Evolutionary conservation across 2,113 vertebrate species (phyloP), one percentile per base, ranked within the genome.

Genomic region (Cephalopholis sonnerati): DNA sequence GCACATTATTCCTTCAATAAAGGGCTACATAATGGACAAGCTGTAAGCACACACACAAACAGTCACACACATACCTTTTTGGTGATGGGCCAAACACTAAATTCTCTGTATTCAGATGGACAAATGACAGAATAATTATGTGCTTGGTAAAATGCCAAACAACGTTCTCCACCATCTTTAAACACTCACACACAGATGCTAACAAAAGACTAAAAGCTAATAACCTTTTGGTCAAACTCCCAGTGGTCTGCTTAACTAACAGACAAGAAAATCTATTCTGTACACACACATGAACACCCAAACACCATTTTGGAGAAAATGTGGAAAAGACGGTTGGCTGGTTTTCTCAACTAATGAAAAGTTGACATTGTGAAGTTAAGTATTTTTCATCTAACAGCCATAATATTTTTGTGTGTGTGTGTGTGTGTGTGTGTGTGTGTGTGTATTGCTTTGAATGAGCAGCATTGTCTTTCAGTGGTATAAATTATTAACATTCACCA

Each of bases 401-500:
- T 46, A 13, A 59, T 20, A n/a, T 17, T 3, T 22, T 32, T 36
- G 32, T 36, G 32, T 32, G 32, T 32, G 32, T 32, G 5, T 36
- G 32, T 36, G n/a, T n/a, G n/a, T n/a, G n/a, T n/a, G n/a, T n/a
- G 36, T 36, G 36, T 7, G 7, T 36, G 8, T 41, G 0, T 67
- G 41, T 67, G 27, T 57, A 12, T 17, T 57, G 13, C 11, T 50
- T 20, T 48, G 24, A 73, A 72, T 24, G 39, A 18, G 8, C 22
- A 15, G 67, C 24, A 39, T 15, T 20, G n/a, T 74, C 18, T 82
- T 80, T 82, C 64, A 65, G 51, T 59, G 25, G 12, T 62, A 68
- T 89, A 7, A 89, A 83, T 89, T 53, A 84, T 79, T 83, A 71
- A 82, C 44, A 74, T 48, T 50, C 46, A 74, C 44, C 16, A 32